Base-by-base conservation (phyloP, 2,888 invertebrate species). In the Phrixothrix hirtus region DNA sequence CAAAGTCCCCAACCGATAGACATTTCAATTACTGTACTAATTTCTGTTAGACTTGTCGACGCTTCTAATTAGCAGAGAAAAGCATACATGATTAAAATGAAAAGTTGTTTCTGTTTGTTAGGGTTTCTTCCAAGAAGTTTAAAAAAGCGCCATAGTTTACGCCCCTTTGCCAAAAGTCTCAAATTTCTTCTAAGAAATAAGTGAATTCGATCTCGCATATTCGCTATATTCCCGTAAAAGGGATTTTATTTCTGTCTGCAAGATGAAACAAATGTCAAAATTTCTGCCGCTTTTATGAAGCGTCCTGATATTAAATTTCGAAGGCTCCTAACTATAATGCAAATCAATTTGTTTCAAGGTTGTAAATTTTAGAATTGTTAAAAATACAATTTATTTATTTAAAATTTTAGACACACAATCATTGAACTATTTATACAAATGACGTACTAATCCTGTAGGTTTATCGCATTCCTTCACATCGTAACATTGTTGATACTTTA, bases 1-100 rank as follows among this genome's bases (percentile, higher is more conserved):
- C 62, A 58, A 42, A 53, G 58, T 46, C 42, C 52, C 48, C 55
- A 57, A 42, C 58, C 56, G 51, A 61, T 59, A 58, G 58, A 60
- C 54, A 53, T 59, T 59, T 60, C 59, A 59, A 60, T 62, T 62
- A 59, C 54, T 29, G 27, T 32, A 51, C 51, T 43, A 51, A 51
- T 55, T 47, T 55, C 48, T 36, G 46, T 46, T 45, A 50, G 45
- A 50, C 45, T 50, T 55, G 55, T 55, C 55, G 46, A 42, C 54
- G 45, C 43, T 44, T 39, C 43, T 54, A 54, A 54, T 54, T 54
- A 49, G 27, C 39, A 41, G 13, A 44, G 31, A 46, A 41, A 13
- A 13, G 35, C 15, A 14, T 39, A 34, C 21, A 7, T 21, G 21
- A 5, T 3, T 7, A 21, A 21, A 3, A 21, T 7, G 21, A 5